Evolutionary conservation across 2,888 invertebrate genomes (phyloP).

Genomic region (Cheiracanthium punctorium): DNA sequence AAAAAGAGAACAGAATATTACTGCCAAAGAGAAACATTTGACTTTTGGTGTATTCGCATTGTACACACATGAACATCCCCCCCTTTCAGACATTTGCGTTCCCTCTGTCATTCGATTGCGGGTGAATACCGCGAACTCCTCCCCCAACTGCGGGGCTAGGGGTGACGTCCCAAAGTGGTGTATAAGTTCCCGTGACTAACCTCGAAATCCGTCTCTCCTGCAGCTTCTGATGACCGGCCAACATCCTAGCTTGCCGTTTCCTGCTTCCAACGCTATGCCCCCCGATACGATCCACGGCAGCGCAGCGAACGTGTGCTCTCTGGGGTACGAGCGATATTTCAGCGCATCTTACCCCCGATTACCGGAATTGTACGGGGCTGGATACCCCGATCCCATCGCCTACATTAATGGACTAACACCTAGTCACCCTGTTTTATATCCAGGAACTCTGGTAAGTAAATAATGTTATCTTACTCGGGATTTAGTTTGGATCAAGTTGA

Average conservation of each 20-base stretch:
- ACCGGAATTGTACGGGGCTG: conserved; percentile 47
- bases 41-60: too few relatives aligned
- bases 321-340: conserved; percentile 46
- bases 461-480: too few relatives aligned
- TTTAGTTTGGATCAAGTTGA: too few relatives aligned
- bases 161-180: not conserved
- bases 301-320: conserved; percentile 44
- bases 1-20: too few relatives aligned
- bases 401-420: conserved; percentile 38
- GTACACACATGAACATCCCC: too few relatives aligned
- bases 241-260: conserved; percentile 57
- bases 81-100: too few relatives aligned
- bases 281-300: conserved; percentile 31
- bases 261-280: conserved; percentile 35
- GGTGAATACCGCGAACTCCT: too few relatives aligned
- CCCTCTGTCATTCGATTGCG: too few relatives aligned
- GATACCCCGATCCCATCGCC: conserved; percentile 48
- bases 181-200: not conserved
- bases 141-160: too few relatives aligned
- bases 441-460: conserved; percentile 68
- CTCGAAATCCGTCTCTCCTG: not conserved
- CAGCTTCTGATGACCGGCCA: conserved; percentile 69
- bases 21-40: too few relatives aligned
- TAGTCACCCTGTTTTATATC: conserved; percentile 57
- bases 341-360: conserved; percentile 42